Evolutionary conservation across 2,797 vertebrate species (phyloP), one percentile per base, ranked within the genome.

Genomic region (Helostoma temminkii): DNA sequence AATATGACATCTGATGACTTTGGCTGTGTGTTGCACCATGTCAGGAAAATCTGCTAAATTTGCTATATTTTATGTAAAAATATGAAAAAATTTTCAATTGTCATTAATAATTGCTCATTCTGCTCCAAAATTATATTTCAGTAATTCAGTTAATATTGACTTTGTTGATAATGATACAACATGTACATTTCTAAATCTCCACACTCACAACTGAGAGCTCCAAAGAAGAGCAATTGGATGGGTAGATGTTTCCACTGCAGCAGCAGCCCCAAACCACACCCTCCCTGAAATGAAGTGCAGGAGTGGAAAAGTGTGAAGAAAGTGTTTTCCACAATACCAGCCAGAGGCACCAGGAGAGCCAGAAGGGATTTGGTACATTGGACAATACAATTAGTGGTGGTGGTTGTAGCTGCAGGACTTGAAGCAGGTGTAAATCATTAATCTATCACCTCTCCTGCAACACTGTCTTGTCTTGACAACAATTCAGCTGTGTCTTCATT

Each of bases 381-480:
- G 73, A 78, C 55, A 57, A 66, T 65, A 47, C 50, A 45, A 53
- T 48, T 50, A 39, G 52, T 19, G 47, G 21, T 12, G 48, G 45
- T 14, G 41, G 34, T 41, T 62, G 36, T 37, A 11, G 58, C 49
- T 78, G 28, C 46, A 39, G 32, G 57, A 36, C 64, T 82, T 62
- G 59, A 74, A 71, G 86, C 90, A 90, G 88, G 87, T 93, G 89
- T 85, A 73, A 68, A 58, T 22, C 68, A 59, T 85, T 74, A 84
- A 81, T 84, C 75, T 87, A 80, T 49, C 55, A 25, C 43, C 37
- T 78, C 65, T 49, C 42, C 52, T 55, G 18, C 32, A 60, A 42
- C 11, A 19, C 65, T 55, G 25, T 72, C 59, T n/a, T n/a, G n/a
- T n/a, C n/a, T n/a, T n/a, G n/a, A 25, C 22, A 59, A 34, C 62